These are phyloP conservation scores for Linurgus olivaceus DNA, from an alignment of 2,797 vertebrate genomes.

Conservation along the genomic window DNA sequence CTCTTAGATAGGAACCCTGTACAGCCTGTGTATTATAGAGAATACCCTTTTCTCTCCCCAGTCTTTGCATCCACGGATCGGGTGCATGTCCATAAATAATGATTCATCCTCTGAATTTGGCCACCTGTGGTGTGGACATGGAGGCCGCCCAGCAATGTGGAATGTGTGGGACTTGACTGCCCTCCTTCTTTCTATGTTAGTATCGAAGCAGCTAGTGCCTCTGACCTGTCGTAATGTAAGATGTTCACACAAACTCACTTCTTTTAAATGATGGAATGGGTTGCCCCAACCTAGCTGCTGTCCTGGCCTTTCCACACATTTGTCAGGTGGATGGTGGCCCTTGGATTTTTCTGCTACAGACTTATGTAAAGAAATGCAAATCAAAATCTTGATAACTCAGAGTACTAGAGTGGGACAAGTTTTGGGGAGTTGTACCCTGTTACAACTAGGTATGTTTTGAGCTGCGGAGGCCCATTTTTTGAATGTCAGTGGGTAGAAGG, in stretches of 20 bases:
- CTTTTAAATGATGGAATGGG: not conserved
- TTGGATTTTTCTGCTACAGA: not conserved
- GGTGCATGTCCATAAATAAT: fast-evolving
- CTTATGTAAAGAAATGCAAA: fast-evolving
- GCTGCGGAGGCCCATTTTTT: not conserved
- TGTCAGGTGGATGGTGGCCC: fast-evolving
- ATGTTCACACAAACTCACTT: too few species aligned
- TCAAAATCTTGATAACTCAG: not conserved
- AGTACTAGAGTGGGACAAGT: fast-evolving
- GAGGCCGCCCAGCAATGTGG: fast-evolving
- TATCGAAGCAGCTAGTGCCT: fast-evolving
- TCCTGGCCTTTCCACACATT: not conserved
- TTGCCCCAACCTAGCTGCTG: not conserved
- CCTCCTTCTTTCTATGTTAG: not conserved
- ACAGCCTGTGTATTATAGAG: fast-evolving
- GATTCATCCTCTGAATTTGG: not conserved
- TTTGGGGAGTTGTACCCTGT: not conserved
- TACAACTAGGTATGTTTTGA: not conserved
- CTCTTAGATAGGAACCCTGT: not conserved
- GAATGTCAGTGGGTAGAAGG: fast-evolving
- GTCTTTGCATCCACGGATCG: fast-evolving
- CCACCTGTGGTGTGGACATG: not conserved
- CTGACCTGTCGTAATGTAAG: fast-evolving
- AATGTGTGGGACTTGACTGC: not conserved
- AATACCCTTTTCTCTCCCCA: not conserved